A percentile compares a stretch with the other conserved stretches of the same genome.
These are phyloP conservation scores for Dasypus novemcinctus DNA, from an alignment of 2,113 vertebrate species.

Conservation along the genomic window DNA sequence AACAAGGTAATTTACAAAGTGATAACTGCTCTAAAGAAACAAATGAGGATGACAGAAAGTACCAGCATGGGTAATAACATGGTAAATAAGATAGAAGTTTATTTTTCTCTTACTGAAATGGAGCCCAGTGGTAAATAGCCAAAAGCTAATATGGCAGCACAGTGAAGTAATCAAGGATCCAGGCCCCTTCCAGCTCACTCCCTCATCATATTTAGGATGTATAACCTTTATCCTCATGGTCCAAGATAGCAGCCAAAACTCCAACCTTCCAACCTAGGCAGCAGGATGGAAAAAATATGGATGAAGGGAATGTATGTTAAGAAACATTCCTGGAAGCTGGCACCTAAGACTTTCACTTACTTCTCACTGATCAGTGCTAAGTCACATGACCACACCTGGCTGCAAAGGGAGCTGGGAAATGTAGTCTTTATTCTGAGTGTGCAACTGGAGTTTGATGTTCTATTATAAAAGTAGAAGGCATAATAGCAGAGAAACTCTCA, in stretches of 20 bases:
- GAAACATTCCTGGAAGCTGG: background rate
- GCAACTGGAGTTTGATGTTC: background rate
- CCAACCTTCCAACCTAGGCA: background rate
- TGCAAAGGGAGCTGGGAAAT: slow-evolving; percentile 17
- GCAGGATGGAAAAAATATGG: background rate
- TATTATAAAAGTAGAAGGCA: background rate
- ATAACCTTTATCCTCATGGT: background rate
- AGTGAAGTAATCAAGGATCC: background rate
- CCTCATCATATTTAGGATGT: background rate
- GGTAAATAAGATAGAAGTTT: background rate
- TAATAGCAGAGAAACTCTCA: background rate
- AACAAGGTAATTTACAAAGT: background rate
- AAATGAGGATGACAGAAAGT: background rate
- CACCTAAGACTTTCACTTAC: background rate
- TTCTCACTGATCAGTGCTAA: background rate
- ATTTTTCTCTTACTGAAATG: background rate
- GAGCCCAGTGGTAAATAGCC: background rate
- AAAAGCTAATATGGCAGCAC: no score
- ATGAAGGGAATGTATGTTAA: background rate
- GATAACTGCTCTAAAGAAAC: background rate
- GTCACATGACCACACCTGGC: background rate
- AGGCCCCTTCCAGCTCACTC: background rate
- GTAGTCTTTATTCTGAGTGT: background rate
- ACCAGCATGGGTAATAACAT: background rate
- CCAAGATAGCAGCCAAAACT: background rate